Percentiles rank a stretch among this genome's conserved stretches.
phyloP scores from a whole-genome alignment of 2,113 vertebrate species.

The Bombycilla garrulus region DNA sequence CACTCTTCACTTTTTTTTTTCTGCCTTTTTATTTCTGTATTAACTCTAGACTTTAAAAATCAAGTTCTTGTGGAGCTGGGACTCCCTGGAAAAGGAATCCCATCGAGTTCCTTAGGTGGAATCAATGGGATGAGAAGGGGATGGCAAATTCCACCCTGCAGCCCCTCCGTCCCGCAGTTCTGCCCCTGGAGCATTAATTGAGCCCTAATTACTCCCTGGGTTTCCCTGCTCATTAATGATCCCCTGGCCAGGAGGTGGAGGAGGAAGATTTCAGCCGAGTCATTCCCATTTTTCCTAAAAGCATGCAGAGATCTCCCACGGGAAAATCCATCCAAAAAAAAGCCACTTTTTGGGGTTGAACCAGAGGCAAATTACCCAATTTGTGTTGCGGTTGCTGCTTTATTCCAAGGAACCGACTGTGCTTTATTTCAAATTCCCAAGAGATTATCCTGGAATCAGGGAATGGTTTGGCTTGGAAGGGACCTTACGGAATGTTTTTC shows the following conservation, averaged over 20 bases:
- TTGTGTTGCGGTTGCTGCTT: background rate
- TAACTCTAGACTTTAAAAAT: background rate
- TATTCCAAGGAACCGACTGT: rapidly evolving
- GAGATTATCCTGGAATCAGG: background rate
- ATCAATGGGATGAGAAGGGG: background rate
- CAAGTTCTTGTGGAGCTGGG: background rate
- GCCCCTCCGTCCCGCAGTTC: background rate
- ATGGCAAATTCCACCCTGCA: background rate
- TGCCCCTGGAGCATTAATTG: background rate
- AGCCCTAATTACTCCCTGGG: background rate
- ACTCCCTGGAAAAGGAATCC: background rate
- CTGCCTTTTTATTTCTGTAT: background rate
- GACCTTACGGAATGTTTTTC: background rate
- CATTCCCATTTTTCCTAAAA: background rate
- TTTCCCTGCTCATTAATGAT: background rate
- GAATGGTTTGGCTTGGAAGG: background rate
- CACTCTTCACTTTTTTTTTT: background rate
- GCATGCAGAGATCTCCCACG: background rate
- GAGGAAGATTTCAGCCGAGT: background rate
- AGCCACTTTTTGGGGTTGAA: background rate
- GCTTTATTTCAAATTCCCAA: background rate
- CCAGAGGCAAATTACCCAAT: rapidly evolving
- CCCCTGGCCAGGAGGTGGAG: background rate
- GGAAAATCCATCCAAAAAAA: background rate
- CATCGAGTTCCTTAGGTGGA: rapidly evolving